Evolutionary conservation across 1,140 invertebrate genomes (phyloP).

Genomic region (Aphelinus certus): DNA sequence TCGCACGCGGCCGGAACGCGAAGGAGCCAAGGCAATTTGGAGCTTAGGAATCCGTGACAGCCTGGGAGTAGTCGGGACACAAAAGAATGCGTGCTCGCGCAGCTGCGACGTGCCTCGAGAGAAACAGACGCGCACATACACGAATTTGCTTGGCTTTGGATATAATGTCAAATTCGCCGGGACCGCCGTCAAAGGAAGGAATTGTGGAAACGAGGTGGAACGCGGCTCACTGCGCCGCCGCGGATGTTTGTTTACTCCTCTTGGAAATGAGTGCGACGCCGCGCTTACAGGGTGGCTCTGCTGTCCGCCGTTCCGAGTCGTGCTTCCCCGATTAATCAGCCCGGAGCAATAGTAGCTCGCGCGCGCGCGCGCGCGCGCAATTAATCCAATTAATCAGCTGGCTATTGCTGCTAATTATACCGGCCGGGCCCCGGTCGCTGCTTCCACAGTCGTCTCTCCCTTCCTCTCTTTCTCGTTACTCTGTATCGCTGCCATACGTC

Average conservation of each 20-base stretch:
- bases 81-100: too few species aligned
- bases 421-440: not conserved
- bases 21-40: not conserved
- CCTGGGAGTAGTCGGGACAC: not conserved
- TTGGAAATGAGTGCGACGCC: not conserved
- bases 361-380: not conserved
- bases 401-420: conserved; percentile 6
- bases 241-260: not conserved
- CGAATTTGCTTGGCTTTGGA: not conserved
- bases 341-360: not conserved
- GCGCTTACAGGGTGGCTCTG: too few species aligned
- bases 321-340: not conserved
- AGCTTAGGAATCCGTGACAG: not conserved
- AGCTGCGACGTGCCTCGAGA: too few species aligned
- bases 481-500: not conserved
- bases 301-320: too few species aligned
- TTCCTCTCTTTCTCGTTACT: not conserved
- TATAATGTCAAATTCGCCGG: not conserved
- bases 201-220: not conserved
- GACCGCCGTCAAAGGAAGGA: not conserved
- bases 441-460: not conserved
- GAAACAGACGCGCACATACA: too few species aligned
- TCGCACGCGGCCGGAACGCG: not conserved
- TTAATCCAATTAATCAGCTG: conserved; percentile 18
- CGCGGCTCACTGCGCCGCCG: not conserved